A percentile compares a stretch with the other conserved stretches of the same genome.
phyloP scores from a whole-genome alignment of 2,797 vertebrate genomes.

The Octomys mimax region DNA sequence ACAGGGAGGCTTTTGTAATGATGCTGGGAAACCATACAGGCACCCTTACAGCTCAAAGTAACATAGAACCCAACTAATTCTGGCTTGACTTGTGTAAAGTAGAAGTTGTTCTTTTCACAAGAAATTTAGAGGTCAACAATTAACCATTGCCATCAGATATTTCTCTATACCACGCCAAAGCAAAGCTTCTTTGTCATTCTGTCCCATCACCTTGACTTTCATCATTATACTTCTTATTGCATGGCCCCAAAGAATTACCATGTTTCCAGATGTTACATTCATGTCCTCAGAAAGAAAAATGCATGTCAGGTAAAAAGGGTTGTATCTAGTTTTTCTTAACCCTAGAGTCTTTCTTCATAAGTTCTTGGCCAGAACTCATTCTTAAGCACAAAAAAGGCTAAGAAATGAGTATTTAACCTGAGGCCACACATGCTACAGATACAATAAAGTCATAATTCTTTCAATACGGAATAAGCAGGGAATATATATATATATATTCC shows the following conservation, averaged over 20 bases:
- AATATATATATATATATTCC: background rate
- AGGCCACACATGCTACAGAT: background rate
- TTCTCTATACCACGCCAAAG: background rate
- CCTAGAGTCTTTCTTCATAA: background rate
- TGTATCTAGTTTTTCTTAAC: background rate
- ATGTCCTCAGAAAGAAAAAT: conserved; percentile 2
- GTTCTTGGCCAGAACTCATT: background rate
- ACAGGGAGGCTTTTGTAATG: background rate
- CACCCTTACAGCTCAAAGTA: background rate
- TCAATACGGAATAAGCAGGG: background rate
- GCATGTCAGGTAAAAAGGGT: background rate
- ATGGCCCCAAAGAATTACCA: background rate
- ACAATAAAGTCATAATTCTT: background rate
- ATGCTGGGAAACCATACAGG: background rate
- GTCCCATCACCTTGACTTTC: background rate
- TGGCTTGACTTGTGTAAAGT: background rate
- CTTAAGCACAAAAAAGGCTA: background rate
- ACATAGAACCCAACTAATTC: background rate
- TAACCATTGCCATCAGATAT: background rate
- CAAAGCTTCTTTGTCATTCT: background rate
- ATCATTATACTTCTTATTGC: background rate
- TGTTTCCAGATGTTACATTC: background rate
- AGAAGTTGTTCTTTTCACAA: background rate
- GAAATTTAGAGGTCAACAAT: background rate
- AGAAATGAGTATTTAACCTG: background rate